Percentiles rank a stretch among this genome's conserved stretches.
Evolutionary conservation across 2,113 vertebrate species (phyloP).

Genomic region (Phylloscopus whistleri): DNA sequence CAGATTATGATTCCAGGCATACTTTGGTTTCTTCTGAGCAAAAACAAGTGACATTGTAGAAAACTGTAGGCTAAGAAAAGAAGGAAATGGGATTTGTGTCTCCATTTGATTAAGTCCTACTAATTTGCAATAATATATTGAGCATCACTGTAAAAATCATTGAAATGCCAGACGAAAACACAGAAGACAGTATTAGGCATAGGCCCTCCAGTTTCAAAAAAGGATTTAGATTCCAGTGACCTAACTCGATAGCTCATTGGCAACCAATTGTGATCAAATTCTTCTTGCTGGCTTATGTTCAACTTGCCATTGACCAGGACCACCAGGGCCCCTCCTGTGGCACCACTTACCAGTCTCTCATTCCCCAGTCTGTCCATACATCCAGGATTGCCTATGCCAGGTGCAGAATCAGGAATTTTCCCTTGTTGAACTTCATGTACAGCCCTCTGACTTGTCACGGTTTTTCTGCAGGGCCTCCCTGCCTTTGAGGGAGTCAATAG

Average conservation of each 20-base stretch:
- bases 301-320: accelerated
- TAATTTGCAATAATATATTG: not conserved
- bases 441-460: not conserved
- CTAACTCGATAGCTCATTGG: not conserved
- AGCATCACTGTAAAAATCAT: not conserved
- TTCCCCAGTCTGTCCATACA: not conserved
- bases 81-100: not conserved
- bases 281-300: not conserved
- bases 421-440: not conserved
- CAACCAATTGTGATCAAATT: not conserved
- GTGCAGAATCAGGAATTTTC: not conserved
- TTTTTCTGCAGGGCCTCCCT: not conserved
- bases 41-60: not conserved
- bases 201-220: not conserved
- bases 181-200: not conserved
- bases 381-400: not conserved
- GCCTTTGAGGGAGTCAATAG: not conserved
- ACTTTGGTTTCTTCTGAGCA: conserved; percentile 30
- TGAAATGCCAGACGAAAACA: not conserved
- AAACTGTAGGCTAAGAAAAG: conserved; percentile 19
- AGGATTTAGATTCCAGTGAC: not conserved
- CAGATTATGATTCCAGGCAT: conserved; percentile 15
- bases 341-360: not conserved
- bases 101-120: not conserved
- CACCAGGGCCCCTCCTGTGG: not conserved